These are phyloP conservation scores for Boloria selene DNA, from an alignment of 2,888 invertebrate genomes.

Conservation along the genomic window DNA sequence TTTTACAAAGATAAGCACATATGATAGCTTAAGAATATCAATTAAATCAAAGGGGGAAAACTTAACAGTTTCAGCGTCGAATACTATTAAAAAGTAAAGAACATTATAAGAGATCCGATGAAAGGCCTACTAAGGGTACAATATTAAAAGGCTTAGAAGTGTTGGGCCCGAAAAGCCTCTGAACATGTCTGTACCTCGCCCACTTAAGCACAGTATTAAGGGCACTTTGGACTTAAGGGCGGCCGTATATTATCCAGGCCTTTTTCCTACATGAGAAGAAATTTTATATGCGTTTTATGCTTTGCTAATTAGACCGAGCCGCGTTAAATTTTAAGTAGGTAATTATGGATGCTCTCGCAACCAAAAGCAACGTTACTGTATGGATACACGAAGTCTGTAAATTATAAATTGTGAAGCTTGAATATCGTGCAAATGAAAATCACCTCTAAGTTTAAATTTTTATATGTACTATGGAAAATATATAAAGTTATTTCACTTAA, in stretches of 20 bases:
- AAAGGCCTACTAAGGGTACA: constrained; percentile 64
- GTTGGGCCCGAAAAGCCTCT: constrained; percentile 78
- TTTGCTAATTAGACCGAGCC: constrained; percentile 43
- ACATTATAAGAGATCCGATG: constrained; percentile 60
- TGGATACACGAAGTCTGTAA: constrained; percentile 4
- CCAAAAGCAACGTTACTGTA: constrained; percentile 36
- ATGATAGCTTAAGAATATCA: constrained; percentile 33
- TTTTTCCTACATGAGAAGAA: constrained; percentile 53
- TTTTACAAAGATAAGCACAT: constrained; percentile 14
- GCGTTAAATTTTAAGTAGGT: constrained; percentile 44
- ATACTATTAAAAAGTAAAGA: constrained; percentile 70
- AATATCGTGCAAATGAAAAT: no score
- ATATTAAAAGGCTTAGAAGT: constrained; percentile 81
- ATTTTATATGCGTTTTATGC: constrained; percentile 54
- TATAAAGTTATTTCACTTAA: no score
- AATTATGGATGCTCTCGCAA: constrained; percentile 39
- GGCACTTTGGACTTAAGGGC: constrained; percentile 74
- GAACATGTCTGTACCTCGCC: constrained; percentile 76
- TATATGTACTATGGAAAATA: no score
- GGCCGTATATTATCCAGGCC: constrained; percentile 71
- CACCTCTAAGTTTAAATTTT: no score
- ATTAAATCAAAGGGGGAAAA: constrained; percentile 40
- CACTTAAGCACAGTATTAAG: constrained; percentile 81
- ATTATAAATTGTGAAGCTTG: not conserved
- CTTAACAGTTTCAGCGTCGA: constrained; percentile 49